Evolutionary conservation across 1,140 invertebrate genomes (phyloP), one percentile per base, ranked within the genome.

Genomic region (Ectropis grisescens): DNA sequence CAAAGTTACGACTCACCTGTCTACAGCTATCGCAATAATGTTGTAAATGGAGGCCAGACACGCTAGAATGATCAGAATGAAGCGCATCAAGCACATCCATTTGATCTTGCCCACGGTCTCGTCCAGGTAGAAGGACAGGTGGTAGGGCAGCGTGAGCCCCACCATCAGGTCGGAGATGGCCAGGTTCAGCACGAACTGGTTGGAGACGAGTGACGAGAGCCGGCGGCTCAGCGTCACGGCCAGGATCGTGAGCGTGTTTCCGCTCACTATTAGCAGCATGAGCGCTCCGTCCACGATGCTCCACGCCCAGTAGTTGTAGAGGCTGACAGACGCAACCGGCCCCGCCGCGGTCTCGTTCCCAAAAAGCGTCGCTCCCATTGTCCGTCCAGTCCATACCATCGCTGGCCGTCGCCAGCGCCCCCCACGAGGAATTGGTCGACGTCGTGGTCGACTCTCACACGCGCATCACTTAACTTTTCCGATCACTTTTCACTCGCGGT

Each of bases 1-100:
- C 10, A 22, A 22, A n/a, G n/a, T n/a, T n/a, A n/a, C n/a, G 16
- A 57, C 60, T 58, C 45, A 78, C 72, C 93, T 86, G 72, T 95
- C 93, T 12, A 93, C 82, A 7, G 93, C 91, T 33, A 96, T 94
- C 10, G 90, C 87, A 33, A 91, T 90, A 24, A 96, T 85, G 45
- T 93, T 95, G 65, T 89, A 88, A 53, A 95, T 90, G 46, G 91
- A 92, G 11, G 88, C 89, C 46, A 88, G 85, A 59, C 90, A 91
- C 30, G 89, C 89, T 43, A 91, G 83, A 33, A 87, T 86, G 33
- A 90, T 87, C 1, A 92, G 74, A 11, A 90, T 88, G 60, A 92
- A 91, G 47, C 90, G 82, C 60, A 89, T 70, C 8, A 92, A 50
- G 47, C 91, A 93, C 0, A 86, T 85, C 26, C 66, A 68, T 45